A percentile compares a stretch with the other conserved stretches of the same genome.
Conservation (phyloP, 2,113 vertebrate genomes). For the Pogona vitticeps region DNA sequence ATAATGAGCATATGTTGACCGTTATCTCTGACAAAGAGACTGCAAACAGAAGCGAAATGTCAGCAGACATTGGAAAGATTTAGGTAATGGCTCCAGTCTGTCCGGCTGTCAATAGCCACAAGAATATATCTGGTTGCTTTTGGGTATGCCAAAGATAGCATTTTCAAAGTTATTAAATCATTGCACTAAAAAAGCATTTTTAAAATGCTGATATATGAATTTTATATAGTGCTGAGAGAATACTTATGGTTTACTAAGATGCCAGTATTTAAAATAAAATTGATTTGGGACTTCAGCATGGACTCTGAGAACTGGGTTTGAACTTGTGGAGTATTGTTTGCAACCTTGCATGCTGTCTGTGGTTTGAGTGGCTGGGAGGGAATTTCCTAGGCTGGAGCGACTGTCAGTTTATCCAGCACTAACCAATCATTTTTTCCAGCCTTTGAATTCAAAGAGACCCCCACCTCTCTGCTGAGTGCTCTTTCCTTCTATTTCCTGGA, state of each 20-base stretch:
- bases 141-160: conserved; percentile 11
- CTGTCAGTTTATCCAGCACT: no score
- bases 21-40: conserved; percentile 35
- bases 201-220: not conserved
- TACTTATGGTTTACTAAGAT: not conserved
- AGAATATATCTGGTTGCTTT: conserved; percentile 38
- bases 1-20: conserved; percentile 35
- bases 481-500: no score
- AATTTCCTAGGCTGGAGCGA: no score
- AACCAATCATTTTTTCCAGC: no score
- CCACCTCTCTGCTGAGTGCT: no score
- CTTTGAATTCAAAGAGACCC: no score
- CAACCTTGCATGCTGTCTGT: no score
- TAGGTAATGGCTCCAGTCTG: conserved; percentile 6
- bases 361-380: no score
- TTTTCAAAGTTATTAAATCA: conserved; percentile 10
- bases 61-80: conserved; percentile 47
- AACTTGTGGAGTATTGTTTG: no score
- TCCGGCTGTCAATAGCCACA: not conserved
- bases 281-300: not conserved
- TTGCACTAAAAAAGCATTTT: not conserved
- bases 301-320: not conserved
- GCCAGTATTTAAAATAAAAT: not conserved
- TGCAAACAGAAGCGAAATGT: conserved; percentile 33
- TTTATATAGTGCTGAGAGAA: not conserved